Evolutionary conservation across 2,888 invertebrate species (phyloP).

Genomic region (Dilophus febrilis): DNA sequence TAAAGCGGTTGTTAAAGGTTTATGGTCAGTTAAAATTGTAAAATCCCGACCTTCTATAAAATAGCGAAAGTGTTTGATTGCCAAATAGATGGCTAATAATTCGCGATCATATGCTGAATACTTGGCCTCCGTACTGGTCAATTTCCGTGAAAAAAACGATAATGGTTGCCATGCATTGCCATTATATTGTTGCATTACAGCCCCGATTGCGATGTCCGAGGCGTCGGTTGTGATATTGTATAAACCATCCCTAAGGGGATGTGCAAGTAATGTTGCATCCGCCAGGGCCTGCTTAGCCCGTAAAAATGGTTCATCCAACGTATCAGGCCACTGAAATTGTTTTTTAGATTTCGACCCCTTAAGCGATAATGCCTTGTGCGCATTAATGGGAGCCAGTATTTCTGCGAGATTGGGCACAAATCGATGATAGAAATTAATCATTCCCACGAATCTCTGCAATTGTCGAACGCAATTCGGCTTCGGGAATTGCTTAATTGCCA

Average conservation of each 20-base stretch:
- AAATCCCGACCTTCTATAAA: background rate
- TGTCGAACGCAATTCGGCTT: too few relatives aligned
- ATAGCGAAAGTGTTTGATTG: background rate
- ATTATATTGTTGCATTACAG: background rate
- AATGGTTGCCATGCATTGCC: background rate
- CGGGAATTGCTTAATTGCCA: slow-evolving; percentile 3
- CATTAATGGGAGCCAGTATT: background rate
- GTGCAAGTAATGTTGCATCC: background rate
- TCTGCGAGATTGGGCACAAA: background rate
- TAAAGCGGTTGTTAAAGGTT: background rate
- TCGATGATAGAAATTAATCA: background rate
- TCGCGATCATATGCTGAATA: background rate
- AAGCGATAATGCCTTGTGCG: background rate
- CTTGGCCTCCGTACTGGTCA: background rate
- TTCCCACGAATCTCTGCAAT: slow-evolving; percentile 1
- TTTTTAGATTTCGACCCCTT: background rate
- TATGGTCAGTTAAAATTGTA: slow-evolving; percentile 1
- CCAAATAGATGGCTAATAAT: background rate
- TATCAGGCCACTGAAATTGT: background rate
- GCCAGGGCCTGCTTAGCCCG: background rate
- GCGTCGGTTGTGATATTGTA: background rate
- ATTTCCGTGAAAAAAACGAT: background rate
- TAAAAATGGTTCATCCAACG: background rate
- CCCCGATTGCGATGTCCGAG: background rate
- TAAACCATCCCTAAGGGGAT: background rate